Evolutionary conservation across 2,113 vertebrate genomes (phyloP).

Genomic region (Steatornis caripensis): DNA sequence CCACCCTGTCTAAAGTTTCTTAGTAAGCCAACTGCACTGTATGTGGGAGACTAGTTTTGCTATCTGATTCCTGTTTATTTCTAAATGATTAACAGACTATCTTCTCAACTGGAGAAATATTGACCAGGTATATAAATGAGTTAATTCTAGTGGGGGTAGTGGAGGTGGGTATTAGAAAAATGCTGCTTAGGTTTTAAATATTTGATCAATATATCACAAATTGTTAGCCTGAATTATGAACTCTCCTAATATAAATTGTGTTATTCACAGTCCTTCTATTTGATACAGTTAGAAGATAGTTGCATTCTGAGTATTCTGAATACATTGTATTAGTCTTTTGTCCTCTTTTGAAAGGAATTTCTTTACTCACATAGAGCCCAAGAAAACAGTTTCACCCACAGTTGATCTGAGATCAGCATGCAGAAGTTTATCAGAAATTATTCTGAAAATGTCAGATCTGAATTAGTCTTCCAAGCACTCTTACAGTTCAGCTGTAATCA

Average conservation of each 20-base stretch:
- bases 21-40: background rate
- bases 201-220: background rate
- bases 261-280: background rate
- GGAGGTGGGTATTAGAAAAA: background rate
- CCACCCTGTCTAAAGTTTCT: conserved; percentile 17
- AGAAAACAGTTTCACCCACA: background rate
- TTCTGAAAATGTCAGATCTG: background rate
- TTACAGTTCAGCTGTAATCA: background rate
- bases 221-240: background rate
- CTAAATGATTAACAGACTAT: background rate
- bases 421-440: background rate
- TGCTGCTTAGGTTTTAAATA: background rate
- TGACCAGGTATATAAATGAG: background rate
- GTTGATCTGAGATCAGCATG: background rate
- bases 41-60: background rate
- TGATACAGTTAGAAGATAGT: background rate
- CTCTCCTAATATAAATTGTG: background rate
- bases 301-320: background rate
- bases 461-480: background rate
- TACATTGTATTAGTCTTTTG: background rate
- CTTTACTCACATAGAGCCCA: background rate
- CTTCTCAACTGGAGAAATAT: background rate
- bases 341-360: background rate
- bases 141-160: background rate
- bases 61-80: background rate